Percentiles rank a stretch among this genome's conserved stretches.
Evolutionary conservation across 2,888 invertebrate genomes (phyloP).

Genomic region (Baccha elongata): DNA sequence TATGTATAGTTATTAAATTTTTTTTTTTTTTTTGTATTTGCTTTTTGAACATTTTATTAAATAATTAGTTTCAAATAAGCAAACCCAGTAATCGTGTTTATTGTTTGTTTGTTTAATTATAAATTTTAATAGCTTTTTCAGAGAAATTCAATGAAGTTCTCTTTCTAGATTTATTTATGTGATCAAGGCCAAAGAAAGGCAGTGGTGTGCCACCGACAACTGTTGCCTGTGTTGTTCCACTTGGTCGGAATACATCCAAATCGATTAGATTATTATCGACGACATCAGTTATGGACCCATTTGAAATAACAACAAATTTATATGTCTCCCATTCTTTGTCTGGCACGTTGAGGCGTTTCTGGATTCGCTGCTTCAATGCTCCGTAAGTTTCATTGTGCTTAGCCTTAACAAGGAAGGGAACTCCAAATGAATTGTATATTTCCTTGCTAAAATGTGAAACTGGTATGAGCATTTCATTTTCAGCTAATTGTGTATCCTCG

Average conservation of each 20-base stretch:
- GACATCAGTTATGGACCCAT: slow-evolving; percentile 92
- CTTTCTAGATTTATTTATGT: slow-evolving; percentile 98
- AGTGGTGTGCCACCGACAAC: slow-evolving; percentile 85
- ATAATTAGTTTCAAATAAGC: slow-evolving; percentile 50
- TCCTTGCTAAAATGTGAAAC: slow-evolving; percentile 99
- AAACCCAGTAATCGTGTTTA: slow-evolving; percentile 35
- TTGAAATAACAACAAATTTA: slow-evolving; percentile 95
- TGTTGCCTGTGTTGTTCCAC: slow-evolving; percentile 57
- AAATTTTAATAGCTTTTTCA: slow-evolving; percentile 99
- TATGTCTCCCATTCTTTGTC: slow-evolving; percentile 99
- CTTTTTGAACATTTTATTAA: slow-evolving; percentile 28
- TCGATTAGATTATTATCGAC: slow-evolving; percentile 84
- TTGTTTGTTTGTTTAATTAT: slow-evolving; percentile 88
- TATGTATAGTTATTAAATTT: not conserved
- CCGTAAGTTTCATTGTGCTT: slow-evolving; percentile 95
- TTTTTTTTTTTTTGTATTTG: slow-evolving; percentile 18
- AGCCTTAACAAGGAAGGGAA: slow-evolving; percentile 95
- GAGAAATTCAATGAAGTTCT: slow-evolving; percentile 97
- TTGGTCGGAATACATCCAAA: slow-evolving; percentile 78
- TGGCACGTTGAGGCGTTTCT: slow-evolving; percentile 94
- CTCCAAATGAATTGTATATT: slow-evolving; percentile 95
- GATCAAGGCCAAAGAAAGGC: slow-evolving; percentile 98
- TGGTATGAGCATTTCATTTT: slow-evolving; percentile 94
- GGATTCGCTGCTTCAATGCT: slow-evolving; percentile 93
- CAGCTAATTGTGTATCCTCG: slow-evolving; percentile 91